Evolutionary conservation across 23 tunicate species (phyloP), one percentile per base, ranked within the genome.

Genomic region (Oikopleura albicans): DNA sequence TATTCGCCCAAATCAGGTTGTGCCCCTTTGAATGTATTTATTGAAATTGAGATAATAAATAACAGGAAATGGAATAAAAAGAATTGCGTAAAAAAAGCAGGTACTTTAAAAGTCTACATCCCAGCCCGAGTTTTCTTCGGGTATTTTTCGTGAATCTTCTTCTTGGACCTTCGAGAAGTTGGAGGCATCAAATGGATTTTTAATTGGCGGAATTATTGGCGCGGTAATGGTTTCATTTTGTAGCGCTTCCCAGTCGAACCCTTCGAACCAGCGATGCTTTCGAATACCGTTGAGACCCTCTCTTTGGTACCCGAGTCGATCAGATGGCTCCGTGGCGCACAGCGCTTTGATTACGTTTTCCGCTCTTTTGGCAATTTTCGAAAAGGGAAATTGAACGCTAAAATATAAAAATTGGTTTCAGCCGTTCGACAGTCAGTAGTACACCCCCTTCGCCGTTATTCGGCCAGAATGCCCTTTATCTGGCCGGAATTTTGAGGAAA

Each of bases 221-320:
- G 79, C 36, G 2, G 2, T 71, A 34, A 71, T 71, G 28, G 79
- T 71, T 71, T 71, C 79, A 31, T 71, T 71, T 71, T 71, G 79
- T 16, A 71, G 37, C 79, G 79, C 33, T 27, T 71, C 37, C 79
- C 79, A 71, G 79, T 71, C 79, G 37, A 71, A 71, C 28, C 79
- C 79, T 29, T 71, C 34, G 37, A 71, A 71, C 79, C 79, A 71
- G 28, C 79, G 33, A 29, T 71, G 79, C 31, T 71, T 71, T 22
- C 79, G 79, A 4, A 71, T 31, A 71, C 35, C 79, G 4, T 16
- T 29, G 79, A 71, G 34, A 37, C 79, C 79, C 2, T 29, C 79
- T 71, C 31, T 71, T 71, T 71, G 79, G 37, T 71, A 71, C 2
- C 79, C 79, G 2, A 71, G 37, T 16, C 79, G 79, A 16, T 71